Evolutionary conservation across 2,113 vertebrate genomes (phyloP), one percentile per base, ranked within the genome.

Genomic region (Austrofundulus limnaeus): DNA sequence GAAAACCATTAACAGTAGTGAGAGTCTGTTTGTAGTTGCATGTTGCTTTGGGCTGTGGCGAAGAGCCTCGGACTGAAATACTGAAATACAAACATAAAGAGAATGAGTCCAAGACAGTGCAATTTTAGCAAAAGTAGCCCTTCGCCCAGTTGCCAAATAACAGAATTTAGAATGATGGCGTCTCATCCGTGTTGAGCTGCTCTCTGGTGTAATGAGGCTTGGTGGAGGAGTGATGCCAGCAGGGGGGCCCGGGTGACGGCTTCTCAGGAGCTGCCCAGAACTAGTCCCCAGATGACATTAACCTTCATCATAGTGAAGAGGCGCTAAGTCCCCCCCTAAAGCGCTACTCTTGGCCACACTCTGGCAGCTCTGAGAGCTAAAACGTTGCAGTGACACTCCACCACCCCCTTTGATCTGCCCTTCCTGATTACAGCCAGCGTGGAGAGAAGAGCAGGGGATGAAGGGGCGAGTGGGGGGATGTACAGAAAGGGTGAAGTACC

Each of bases 231-330:
- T 52, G 45, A 21, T 65, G 85, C 83, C 80, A 85, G 77, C 28
- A 34, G 74, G 73, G 66, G 51, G 50, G 54, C 11, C 15, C 7
- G 63, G 41, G 62, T 23, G 54, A 70, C 53, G 64, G 66, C 65
- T 69, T 67, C 72, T 62, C 71, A 45, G 78, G 72, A 82, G 77
- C 68, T 73, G 77, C 70, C 75, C 80, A 83, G 72, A 83, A 72
- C 75, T 77, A 75, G 87, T 82, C 85, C 83, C 86, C 83, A 84
- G 87, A 87, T 86, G 86, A 88, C 87, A 90, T 90, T 90, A 90
- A 90, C 88, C 88, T 85, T 89, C 87, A 89, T 89, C 88, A 85
- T 85, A 66, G 83, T 85, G 77, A 89, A 89, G 87, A 92, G 86
- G 84, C 67, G 63, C 84, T 80, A 88, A 84, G 80, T 77, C 82